Conservation (phyloP, 2,797 vertebrate genomes). For the Petrocephalus sullivani region DNA sequence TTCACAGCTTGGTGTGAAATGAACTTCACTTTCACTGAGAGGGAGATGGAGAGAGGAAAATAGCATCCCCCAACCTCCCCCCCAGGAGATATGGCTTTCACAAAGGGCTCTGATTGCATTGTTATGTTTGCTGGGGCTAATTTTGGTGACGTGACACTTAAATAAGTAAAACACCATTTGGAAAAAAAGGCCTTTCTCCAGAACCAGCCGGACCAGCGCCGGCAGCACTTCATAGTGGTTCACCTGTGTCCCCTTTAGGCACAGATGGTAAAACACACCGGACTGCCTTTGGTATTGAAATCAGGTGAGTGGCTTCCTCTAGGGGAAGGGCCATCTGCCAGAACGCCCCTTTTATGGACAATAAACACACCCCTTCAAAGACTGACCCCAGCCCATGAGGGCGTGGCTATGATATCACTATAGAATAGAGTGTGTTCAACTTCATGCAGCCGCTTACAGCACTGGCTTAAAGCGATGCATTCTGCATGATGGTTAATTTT, state of each 20-base stretch:
- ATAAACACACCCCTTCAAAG: neutral
- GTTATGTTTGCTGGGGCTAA: constrained; percentile 2
- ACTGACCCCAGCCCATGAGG: neutral
- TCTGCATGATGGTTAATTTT: too few relatives aligned
- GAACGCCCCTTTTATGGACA: neutral
- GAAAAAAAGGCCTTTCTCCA: neutral
- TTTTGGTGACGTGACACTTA: neutral
- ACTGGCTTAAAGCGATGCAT: too few relatives aligned
- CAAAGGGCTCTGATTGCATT: neutral
- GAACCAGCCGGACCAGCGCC: neutral
- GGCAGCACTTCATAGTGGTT: neutral
- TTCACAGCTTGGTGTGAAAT: constrained; percentile 33
- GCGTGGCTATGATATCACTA: neutral
- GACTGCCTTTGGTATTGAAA: neutral
- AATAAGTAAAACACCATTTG: neutral
- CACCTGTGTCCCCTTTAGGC: neutral
- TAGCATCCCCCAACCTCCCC: too few relatives aligned
- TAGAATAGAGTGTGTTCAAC: neutral
- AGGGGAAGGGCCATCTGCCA: neutral
- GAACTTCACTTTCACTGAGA: constrained; percentile 15
- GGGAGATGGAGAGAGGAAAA: neutral
- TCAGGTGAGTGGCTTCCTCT: neutral
- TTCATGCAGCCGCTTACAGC: too few relatives aligned
- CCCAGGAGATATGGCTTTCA: neutral
- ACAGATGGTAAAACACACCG: constrained; percentile 3